Conservation (phyloP, 1,140 invertebrate species). For the Sinella curviseta region DNA sequence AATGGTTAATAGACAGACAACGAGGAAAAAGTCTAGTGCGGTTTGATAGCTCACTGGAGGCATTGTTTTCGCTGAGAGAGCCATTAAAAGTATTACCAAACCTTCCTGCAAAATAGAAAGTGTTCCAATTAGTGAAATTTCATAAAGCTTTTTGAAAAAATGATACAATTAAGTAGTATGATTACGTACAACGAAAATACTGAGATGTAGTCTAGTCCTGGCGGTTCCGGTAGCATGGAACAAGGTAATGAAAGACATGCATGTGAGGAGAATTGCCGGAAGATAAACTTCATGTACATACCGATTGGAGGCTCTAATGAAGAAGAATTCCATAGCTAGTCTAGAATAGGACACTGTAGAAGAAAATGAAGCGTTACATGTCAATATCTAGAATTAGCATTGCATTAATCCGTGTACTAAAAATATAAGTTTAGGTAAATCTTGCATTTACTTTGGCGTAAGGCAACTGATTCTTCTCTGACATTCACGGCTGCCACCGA, state of each 20-base stretch:
- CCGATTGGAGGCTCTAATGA: conserved; percentile 28
- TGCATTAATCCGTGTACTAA: not conserved
- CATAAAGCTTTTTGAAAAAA: not conserved
- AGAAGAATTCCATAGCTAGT: conserved; percentile 32
- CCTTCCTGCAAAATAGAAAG: conserved; percentile 25
- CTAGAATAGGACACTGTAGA: conserved; percentile 25
- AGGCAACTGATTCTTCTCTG: not conserved
- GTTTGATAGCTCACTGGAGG: conserved; percentile 42
- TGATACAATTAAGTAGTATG: not conserved
- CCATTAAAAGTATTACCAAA: conserved; percentile 29
- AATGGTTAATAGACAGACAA: conserved; percentile 30
- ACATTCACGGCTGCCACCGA: not conserved
- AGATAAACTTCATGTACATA: conserved; percentile 39
- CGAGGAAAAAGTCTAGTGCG: conserved; percentile 40
- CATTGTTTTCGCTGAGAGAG: conserved; percentile 5
- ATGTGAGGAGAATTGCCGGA: conserved; percentile 23
- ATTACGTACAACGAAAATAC: conserved; percentile 10
- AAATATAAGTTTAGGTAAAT: not conserved
- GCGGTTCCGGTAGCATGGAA: not conserved
- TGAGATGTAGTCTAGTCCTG: not conserved
- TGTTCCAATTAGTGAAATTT: not conserved
- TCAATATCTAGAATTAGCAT: not conserved
- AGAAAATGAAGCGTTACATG: not conserved
- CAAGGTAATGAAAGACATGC: conserved; percentile 34
- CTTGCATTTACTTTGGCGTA: not conserved